These are phyloP conservation scores for Dendropsophus ebraccatus DNA, from an alignment of 2,113 vertebrate genomes.

Conservation along the genomic window DNA sequence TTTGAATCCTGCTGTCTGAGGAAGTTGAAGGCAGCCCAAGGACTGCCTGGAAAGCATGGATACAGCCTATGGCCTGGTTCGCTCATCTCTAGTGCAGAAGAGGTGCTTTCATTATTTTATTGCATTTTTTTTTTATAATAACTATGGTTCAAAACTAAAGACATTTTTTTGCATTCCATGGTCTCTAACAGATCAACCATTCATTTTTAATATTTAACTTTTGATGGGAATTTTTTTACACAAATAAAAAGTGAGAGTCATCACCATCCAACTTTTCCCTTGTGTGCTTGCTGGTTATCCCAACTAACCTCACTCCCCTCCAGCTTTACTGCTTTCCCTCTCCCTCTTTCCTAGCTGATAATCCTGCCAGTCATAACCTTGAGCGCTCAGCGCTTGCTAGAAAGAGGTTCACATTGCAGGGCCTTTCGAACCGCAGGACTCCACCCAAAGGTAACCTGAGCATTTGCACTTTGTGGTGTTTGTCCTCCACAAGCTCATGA, in stretches of 20 bases:
- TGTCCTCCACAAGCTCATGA: slow-evolving; percentile 54
- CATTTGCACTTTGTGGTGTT: slow-evolving; percentile 62
- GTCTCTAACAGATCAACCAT: not conserved
- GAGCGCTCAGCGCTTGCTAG: slow-evolving; percentile 82
- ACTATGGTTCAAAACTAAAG: not conserved
- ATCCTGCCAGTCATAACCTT: slow-evolving; percentile 78
- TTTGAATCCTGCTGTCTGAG: too few relatives aligned
- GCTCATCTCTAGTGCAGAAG: too few relatives aligned
- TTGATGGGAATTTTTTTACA: slow-evolving; percentile 59
- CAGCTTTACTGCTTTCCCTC: slow-evolving; percentile 71
- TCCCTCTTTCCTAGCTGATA: slow-evolving; percentile 79
- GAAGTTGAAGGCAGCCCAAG: too few relatives aligned
- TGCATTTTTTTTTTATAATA: not conserved
- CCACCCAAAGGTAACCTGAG: slow-evolving; percentile 84
- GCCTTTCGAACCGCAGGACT: slow-evolving; percentile 87
- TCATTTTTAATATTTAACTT: not conserved
- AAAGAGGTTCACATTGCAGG: slow-evolving; percentile 90
- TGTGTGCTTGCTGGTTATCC: slow-evolving; percentile 61
- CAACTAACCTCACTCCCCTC: slow-evolving; percentile 72
- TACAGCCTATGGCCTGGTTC: too few relatives aligned
- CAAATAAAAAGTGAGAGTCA: slow-evolving; percentile 60
- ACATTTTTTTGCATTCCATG: not conserved
- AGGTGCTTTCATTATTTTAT: not conserved
- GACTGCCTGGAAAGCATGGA: too few relatives aligned
- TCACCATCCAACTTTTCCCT: slow-evolving; percentile 55